Evolutionary conservation across 2,888 invertebrate genomes (phyloP).

Genomic region (Dryobotodes eremita): DNA sequence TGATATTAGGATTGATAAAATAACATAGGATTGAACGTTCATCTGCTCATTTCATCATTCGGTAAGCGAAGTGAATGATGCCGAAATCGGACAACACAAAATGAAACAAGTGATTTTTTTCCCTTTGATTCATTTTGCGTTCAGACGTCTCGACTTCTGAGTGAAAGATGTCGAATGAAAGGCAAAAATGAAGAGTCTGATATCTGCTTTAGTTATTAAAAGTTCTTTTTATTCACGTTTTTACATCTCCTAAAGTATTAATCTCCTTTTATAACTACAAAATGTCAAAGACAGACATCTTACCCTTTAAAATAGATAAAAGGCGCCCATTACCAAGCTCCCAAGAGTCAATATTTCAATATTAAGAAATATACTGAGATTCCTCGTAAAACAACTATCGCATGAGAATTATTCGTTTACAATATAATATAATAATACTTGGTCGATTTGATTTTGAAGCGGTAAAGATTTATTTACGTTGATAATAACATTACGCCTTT

Average conservation of each 20-base stretch:
- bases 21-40: background rate
- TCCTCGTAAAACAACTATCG: slow-evolving; percentile 38
- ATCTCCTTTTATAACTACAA: background rate
- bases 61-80: too few relatives aligned
- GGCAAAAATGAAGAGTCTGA: background rate
- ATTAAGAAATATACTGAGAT: slow-evolving; percentile 52
- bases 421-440: slow-evolving; percentile 60
- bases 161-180: too few relatives aligned
- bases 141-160: too few relatives aligned
- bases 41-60: too few relatives aligned
- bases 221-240: background rate
- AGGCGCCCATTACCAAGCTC: slow-evolving; percentile 26
- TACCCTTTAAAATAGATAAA: background rate
- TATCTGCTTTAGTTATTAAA: background rate
- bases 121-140: too few relatives aligned
- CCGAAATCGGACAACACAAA: too few relatives aligned
- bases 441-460: slow-evolving; percentile 36
- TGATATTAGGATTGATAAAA: too few relatives aligned
- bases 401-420: slow-evolving; percentile 40
- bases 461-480: slow-evolving; percentile 8
- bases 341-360: slow-evolving; percentile 6
- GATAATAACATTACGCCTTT: background rate
- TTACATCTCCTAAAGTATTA: background rate
- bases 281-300: background rate
- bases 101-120: too few relatives aligned